Evolutionary conservation across 92 coral and sea anemone species (phyloP).

Genomic region (Phenganax stokvisi): DNA sequence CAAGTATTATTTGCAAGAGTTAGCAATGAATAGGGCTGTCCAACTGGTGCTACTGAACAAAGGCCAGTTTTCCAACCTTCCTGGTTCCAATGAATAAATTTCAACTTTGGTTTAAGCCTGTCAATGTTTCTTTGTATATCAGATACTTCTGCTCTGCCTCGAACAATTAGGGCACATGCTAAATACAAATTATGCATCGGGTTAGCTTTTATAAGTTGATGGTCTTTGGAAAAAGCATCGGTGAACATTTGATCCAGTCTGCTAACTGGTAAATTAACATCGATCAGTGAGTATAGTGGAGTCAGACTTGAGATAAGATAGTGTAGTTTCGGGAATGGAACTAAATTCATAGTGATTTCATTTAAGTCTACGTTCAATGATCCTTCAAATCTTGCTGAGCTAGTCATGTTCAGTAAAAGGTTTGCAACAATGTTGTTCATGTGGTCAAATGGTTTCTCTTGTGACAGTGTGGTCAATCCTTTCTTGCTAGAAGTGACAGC

Average conservation of each 20-base stretch:
- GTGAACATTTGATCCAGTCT: slow-evolving; percentile 92
- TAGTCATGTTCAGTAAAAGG: slow-evolving; percentile 88
- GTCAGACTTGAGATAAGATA: slow-evolving; percentile 92
- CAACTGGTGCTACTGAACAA: slow-evolving; percentile 92
- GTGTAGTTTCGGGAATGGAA: slow-evolving; percentile 94
- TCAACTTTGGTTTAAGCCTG: slow-evolving; percentile 75
- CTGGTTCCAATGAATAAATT: slow-evolving; percentile 95
- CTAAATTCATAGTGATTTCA: slow-evolving; percentile 97
- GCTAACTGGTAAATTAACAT: slow-evolving; percentile 77
- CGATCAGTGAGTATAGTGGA: slow-evolving; percentile 80
- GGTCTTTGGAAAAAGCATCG: slow-evolving; percentile 90
- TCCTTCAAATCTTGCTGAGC: slow-evolving; percentile 98
- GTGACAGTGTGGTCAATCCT: slow-evolving; percentile 58
- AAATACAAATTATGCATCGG: slow-evolving; percentile 86
- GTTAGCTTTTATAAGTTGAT: slow-evolving; percentile 88
- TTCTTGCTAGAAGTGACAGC: slow-evolving; percentile 88
- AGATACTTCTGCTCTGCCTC: slow-evolving; percentile 92
- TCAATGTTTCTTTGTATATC: slow-evolving; percentile 92
- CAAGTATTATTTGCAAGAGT: slow-evolving; percentile 95
- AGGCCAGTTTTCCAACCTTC: slow-evolving; percentile 99
- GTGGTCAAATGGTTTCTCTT: slow-evolving; percentile 90
- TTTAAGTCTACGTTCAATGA: slow-evolving; percentile 93
- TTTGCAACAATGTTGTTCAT: slow-evolving; percentile 99
- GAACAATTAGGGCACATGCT: slow-evolving; percentile 89
- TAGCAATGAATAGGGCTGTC: slow-evolving; percentile 84